These are phyloP conservation scores for Botia almorhae DNA, from an alignment of 2,797 vertebrate species.

Conservation along the genomic window DNA sequence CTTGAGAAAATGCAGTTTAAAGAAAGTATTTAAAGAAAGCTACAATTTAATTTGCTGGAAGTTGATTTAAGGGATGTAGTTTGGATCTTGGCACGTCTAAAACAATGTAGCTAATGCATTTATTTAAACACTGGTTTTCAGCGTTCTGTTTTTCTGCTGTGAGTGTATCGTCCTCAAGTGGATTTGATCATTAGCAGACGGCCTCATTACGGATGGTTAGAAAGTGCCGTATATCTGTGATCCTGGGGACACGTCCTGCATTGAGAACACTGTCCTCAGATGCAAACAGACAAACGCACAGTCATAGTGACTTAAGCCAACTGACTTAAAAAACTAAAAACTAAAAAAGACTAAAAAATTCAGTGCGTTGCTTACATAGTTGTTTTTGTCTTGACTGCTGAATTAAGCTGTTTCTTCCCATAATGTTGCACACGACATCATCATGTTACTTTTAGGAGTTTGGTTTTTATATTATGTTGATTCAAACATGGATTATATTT, in stretches of 20 bases:
- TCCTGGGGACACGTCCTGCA: conserved; percentile 53
- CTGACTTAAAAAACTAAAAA: no score
- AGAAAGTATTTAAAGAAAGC: no score
- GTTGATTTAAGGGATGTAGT: not conserved
- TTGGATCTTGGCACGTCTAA: not conserved
- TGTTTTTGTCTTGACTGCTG: conserved; percentile 41
- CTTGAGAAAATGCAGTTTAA: no score
- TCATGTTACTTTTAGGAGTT: not conserved
- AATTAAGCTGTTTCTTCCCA: not conserved
- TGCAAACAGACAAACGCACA: conserved; percentile 18
- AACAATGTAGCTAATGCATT: not conserved
- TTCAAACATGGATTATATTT: not conserved
- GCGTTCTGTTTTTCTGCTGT: not conserved
- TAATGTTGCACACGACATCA: not conserved
- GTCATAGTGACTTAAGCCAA: conserved; percentile 28
- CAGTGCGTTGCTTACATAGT: conserved; percentile 1
- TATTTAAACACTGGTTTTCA: not conserved
- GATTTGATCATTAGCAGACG: conserved; percentile 54
- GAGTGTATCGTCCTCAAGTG: conserved; percentile 36
- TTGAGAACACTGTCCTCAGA: conserved; percentile 49
- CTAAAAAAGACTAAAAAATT: no score
- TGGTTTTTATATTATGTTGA: not conserved
- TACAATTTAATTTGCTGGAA: no score
- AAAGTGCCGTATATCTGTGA: conserved; percentile 22
- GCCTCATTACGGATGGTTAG: conserved; percentile 57